Conservation (phyloP, 2,888 invertebrate species). For the Frankliniella fusca region DNA sequence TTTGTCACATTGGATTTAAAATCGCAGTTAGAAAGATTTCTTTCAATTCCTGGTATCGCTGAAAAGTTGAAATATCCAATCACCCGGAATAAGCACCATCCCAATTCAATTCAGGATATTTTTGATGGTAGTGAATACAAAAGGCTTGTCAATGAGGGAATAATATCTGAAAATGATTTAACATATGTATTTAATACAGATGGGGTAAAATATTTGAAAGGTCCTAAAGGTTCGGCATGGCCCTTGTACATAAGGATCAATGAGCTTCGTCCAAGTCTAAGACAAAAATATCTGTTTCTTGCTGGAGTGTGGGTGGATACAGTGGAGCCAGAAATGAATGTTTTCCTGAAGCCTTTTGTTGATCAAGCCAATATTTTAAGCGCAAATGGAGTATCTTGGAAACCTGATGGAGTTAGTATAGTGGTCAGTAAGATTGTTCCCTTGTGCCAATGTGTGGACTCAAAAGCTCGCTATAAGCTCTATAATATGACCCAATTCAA, state of each 20-base stretch:
- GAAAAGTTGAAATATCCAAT: not conserved
- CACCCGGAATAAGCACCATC: not conserved
- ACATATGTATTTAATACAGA: not conserved
- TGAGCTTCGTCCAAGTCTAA: not conserved
- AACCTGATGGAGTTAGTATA: not conserved
- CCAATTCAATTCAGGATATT: not conserved
- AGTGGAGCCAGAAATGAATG: not conserved
- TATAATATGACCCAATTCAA: slow-evolving; percentile 34
- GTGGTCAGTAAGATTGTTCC: slow-evolving; percentile 32
- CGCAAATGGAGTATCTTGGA: not conserved
- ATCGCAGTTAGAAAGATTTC: not conserved
- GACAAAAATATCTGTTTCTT: not conserved
- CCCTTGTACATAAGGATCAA: not conserved
- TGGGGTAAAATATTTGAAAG: not conserved
- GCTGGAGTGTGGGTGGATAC: not conserved
- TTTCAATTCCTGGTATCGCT: not conserved
- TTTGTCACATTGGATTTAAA: not conserved
- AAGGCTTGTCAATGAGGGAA: not conserved
- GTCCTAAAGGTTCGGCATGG: not conserved
- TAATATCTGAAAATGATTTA: not conserved
- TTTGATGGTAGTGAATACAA: not conserved
- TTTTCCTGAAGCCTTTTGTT: not conserved
- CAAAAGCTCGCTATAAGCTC: slow-evolving; percentile 33
- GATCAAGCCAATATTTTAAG: not conserved
- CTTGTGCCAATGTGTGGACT: slow-evolving; percentile 34